Conservation (phyloP, 2,888 invertebrate species). For the Rhingia rostrata region DNA sequence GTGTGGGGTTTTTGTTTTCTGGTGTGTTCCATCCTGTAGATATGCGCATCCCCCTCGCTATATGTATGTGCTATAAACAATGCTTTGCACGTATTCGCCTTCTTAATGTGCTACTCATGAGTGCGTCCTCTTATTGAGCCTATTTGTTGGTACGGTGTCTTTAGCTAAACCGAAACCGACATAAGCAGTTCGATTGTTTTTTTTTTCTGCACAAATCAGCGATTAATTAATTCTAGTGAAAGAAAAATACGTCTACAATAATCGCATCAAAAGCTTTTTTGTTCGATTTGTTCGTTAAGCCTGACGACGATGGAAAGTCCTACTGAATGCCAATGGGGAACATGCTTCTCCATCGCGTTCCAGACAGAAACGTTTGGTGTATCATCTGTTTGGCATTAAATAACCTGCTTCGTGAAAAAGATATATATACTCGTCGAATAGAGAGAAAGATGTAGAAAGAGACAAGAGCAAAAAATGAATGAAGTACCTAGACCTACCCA, state of each 20-base stretch:
- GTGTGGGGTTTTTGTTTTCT: background rate
- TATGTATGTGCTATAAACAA: constrained; percentile 27
- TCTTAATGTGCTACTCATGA: constrained; percentile 28
- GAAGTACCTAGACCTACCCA: background rate
- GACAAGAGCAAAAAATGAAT: background rate
- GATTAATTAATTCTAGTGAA: constrained; percentile 52
- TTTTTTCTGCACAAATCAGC: constrained; percentile 30
- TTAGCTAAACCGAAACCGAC: constrained; percentile 11
- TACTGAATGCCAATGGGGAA: background rate
- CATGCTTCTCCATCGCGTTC: background rate
- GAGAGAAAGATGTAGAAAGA: background rate
- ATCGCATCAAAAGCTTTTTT: constrained; percentile 41
- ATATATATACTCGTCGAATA: constrained; percentile 1
- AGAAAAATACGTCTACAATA: constrained; percentile 21
- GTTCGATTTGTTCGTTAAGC: constrained; percentile 9
- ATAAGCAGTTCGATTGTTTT: constrained; percentile 3
- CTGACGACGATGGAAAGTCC: background rate
- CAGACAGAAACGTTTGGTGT: constrained; percentile 2
- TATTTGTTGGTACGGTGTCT: background rate
- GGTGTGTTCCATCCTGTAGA: constrained; percentile 12
- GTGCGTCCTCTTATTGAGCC: constrained; percentile 19
- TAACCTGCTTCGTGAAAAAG: constrained; percentile 3
- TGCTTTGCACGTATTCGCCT: constrained; percentile 49
- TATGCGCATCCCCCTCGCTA: background rate
- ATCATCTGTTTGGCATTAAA: constrained; percentile 6